Conservation (phyloP, 2,888 invertebrate species). For the Agrotis clavis region DNA sequence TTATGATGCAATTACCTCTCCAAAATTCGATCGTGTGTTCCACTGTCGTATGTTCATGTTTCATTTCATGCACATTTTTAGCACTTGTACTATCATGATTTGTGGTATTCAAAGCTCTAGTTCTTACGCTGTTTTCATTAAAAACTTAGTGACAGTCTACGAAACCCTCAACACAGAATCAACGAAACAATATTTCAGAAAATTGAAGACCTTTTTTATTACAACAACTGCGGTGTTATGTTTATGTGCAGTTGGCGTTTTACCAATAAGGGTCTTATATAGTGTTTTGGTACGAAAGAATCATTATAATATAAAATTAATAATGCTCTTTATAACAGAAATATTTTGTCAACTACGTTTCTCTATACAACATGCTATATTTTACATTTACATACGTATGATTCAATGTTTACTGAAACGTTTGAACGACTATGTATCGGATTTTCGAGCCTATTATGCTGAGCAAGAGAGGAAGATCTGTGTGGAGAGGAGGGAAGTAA, state of each 20-base stretch:
- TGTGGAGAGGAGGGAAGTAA: neutral
- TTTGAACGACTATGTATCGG: slow-evolving; percentile 14
- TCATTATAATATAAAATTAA: rapidly evolving
- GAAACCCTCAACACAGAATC: neutral
- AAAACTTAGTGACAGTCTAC: neutral
- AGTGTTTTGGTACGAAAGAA: rapidly evolving
- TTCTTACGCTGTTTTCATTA: slow-evolving; percentile 1
- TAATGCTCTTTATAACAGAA: neutral
- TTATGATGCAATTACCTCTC: neutral
- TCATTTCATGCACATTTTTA: neutral
- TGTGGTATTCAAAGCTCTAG: slow-evolving; percentile 13
- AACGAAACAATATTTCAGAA: neutral
- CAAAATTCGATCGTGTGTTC: rapidly evolving
- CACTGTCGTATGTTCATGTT: neutral
- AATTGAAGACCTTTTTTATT: neutral
- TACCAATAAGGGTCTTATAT: neutral
- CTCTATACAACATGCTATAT: slow-evolving; percentile 16
- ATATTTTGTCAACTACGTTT: slow-evolving; percentile 18
- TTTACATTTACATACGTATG: slow-evolving; percentile 16
- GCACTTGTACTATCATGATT: neutral
- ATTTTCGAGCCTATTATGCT: neutral
- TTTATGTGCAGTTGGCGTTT: neutral
- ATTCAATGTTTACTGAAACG: neutral
- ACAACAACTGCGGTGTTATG: neutral
- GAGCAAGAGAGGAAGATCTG: neutral